These are phyloP conservation scores for Zootoca vivipara DNA, from an alignment of 2,113 vertebrate species.

Conservation along the genomic window DNA sequence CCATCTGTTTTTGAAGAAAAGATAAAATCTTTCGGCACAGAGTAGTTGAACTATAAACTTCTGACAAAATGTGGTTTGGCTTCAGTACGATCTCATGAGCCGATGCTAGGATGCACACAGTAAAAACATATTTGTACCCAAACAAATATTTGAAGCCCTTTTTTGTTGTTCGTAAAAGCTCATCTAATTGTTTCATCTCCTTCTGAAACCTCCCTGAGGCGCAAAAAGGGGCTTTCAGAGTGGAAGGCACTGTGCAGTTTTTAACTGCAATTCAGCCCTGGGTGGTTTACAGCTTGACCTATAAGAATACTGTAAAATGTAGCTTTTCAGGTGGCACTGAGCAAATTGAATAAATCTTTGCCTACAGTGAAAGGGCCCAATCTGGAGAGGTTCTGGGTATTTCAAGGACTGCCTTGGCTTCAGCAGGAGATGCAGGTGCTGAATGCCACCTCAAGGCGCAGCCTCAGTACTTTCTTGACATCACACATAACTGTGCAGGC, in stretches of 20 bases:
- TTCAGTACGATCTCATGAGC: conserved; percentile 48
- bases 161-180: conserved; percentile 49
- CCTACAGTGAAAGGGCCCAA: conserved; percentile 11
- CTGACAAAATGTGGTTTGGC: conserved; percentile 51
- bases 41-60: conserved; percentile 34
- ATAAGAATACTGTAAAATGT: conserved; percentile 40
- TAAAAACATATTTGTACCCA: conserved; percentile 50
- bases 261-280: conserved; percentile 50
- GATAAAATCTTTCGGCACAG: conserved; percentile 16
- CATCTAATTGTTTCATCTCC: conserved; percentile 49
- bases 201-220: conserved; percentile 49
- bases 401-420: background rate
- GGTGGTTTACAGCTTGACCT: conserved; percentile 48
- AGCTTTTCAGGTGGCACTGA: background rate
- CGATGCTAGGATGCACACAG: conserved; percentile 47
- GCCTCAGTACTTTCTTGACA: conserved; percentile 6
- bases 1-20: conserved; percentile 43
- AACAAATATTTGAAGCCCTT: conserved; percentile 62
- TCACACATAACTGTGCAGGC: background rate
- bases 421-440: background rate
- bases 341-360: conserved; percentile 41
- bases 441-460: background rate
- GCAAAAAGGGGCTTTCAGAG: conserved; percentile 19
- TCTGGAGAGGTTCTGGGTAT: background rate
- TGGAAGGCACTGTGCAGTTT: conserved; percentile 52